These are phyloP conservation scores for Picus viridis DNA, from an alignment of 2,797 vertebrate genomes.

Conservation along the genomic window DNA sequence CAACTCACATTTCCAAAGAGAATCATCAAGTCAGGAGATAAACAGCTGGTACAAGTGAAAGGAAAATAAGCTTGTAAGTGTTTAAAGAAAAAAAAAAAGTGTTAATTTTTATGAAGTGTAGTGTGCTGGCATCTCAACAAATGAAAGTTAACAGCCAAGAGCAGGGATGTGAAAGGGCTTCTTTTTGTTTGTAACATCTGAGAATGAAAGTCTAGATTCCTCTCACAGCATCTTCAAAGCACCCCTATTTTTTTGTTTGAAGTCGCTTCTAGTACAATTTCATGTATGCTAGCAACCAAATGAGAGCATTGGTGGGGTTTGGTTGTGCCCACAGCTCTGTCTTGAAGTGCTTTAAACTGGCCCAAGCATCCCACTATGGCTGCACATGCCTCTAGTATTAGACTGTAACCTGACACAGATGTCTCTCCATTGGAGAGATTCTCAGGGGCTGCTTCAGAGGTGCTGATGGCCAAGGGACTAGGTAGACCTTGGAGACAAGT, in stretches of 20 bases:
- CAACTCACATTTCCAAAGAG: conserved; percentile 63
- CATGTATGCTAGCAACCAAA: not conserved
- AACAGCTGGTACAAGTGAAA: conserved; percentile 63
- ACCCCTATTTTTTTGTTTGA: not conserved
- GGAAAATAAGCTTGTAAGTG: conserved; percentile 68
- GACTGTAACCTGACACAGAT: accelerated
- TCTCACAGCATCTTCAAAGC: not conserved
- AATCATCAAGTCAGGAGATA: conserved; percentile 69
- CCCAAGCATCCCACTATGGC: not conserved
- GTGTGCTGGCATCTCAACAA: conserved; percentile 51
- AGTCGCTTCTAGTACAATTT: not conserved
- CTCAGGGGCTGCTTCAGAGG: not conserved
- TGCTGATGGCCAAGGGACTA: not conserved
- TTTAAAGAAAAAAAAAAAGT: conserved; percentile 55
- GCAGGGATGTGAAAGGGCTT: not conserved
- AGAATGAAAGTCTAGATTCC: not conserved
- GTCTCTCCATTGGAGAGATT: accelerated
- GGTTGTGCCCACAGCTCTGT: not conserved
- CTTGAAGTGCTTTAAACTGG: not conserved
- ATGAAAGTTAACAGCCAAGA: conserved; percentile 38
- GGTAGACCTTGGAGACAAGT: not conserved
- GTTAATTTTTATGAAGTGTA: conserved; percentile 64
- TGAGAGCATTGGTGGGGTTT: accelerated
- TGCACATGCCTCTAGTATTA: not conserved
- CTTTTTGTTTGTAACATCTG: not conserved